phyloP scores from a whole-genome alignment of 2,113 vertebrate genomes.

The Pipra filicauda region DNA sequence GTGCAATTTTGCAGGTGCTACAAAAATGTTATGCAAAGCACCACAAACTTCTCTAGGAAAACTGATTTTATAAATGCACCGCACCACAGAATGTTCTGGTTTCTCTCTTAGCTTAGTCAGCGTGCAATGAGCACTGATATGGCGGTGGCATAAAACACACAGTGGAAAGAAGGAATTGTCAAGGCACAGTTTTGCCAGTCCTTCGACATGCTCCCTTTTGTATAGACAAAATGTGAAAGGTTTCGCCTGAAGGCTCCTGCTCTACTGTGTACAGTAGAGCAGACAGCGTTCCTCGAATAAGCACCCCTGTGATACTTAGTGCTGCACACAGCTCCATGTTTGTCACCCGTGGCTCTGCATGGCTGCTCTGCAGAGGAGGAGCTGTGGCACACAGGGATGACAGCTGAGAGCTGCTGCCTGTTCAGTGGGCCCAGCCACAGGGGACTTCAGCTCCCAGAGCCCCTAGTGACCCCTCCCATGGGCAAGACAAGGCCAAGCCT shows the following conservation, averaged over 20 bases:
- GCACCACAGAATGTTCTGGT: neutral
- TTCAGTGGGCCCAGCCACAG: neutral
- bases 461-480: fast-evolving
- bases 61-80: neutral
- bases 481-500: neutral
- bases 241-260: neutral
- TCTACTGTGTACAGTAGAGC: fast-evolving
- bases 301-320: fast-evolving
- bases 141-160: neutral
- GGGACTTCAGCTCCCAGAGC: neutral
- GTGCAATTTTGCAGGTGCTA: neutral
- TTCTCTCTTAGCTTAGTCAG: neutral
- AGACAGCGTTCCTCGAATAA: fast-evolving
- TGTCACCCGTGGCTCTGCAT: neutral
- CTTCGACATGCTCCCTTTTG: fast-evolving
- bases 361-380: neutral
- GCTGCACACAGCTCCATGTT: fast-evolving
- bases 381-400: neutral
- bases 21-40: neutral
- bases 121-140: fast-evolving
- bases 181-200: neutral
- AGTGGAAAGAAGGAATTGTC: neutral
- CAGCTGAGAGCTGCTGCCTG: neutral
- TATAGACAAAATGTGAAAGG: fast-evolving
- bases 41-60: neutral